Evolutionary conservation across 2,113 vertebrate genomes (phyloP), one percentile per base, ranked within the genome.

Genomic region (Lampris incognitus): DNA sequence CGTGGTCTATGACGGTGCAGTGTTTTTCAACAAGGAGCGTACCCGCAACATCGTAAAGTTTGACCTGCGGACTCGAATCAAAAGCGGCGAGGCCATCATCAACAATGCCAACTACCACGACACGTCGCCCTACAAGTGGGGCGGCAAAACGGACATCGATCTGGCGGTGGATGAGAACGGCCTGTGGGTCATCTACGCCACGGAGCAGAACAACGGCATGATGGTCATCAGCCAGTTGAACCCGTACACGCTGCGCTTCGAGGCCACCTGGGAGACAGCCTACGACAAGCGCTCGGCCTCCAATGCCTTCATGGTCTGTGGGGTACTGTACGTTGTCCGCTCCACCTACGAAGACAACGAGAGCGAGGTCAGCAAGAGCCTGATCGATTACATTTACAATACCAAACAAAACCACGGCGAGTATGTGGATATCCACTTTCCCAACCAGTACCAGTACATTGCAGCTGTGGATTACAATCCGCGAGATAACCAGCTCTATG

Each of bases 401-500:
- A 99, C 97, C 72, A 96, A 97, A 74, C 84, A 96, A 72, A 98
- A 95, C 92, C 92, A 92, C 52, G 97, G 96, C 65, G 97, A 98
- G 83, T 96, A 96, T 2, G 95, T 98, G 66, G 97, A 99, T 66
- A 93, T 99, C 83, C 96, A 97, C 77, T 99, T 99, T 88, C 98
- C 98, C 89, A 99, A 99, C 92, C 97, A 98, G 92, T 99, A 99
- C 93, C 98, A 99, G 90, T 99, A 99, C 84, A 98, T 99, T 36
- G 96, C 98, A 10, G 95, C 98, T 64, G 98, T 98, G 97, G 98
- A 99, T 96, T 99, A 99, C 92, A 99, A 99, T 91, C 98, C 98
- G 59, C 93, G 97, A 92, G 98, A 99, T 90, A 99, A 99, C 91
- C 97, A 99, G 76, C 95, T 99, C 1, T 99, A 99, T 2, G 98